phyloP scores from a whole-genome alignment of 2,797 vertebrate species.

The Melanotaenia pygmaea region DNA sequence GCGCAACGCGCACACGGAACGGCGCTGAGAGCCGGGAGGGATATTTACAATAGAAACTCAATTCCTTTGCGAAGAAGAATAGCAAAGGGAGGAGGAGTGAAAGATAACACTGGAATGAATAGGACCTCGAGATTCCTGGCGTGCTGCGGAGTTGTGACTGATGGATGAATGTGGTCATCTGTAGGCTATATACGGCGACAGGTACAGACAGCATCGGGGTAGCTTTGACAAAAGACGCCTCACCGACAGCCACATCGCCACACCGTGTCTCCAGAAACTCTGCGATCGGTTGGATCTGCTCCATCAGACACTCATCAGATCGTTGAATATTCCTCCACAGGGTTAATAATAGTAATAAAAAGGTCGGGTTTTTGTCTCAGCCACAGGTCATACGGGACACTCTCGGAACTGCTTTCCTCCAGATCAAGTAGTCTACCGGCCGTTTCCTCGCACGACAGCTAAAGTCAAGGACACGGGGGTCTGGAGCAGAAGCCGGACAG shows the following conservation, averaged over 20 bases:
- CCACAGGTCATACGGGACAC: slow-evolving; percentile 78
- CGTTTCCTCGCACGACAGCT: slow-evolving; percentile 48
- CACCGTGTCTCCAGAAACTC: slow-evolving; percentile 13
- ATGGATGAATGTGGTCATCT: slow-evolving; percentile 77
- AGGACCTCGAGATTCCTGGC: slow-evolving; percentile 71
- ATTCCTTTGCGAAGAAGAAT: slow-evolving; percentile 54
- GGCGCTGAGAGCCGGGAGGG: slow-evolving; percentile 62
- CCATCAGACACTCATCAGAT: slow-evolving; percentile 4
- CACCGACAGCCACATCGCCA: slow-evolving; percentile 42
- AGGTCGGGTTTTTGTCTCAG: slow-evolving; percentile 28
- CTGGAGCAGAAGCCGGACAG: slow-evolving; percentile 60
- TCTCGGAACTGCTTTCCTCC: slow-evolving; percentile 30
- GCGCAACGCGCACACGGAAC: slow-evolving; percentile 61
- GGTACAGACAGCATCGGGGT: slow-evolving; percentile 64
- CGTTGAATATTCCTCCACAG: slow-evolving; percentile 14
- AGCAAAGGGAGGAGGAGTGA: slow-evolving; percentile 62
- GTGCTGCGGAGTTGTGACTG: slow-evolving; percentile 76
- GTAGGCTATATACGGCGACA: slow-evolving; percentile 73
- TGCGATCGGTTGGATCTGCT: slow-evolving; percentile 11
- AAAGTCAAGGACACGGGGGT: slow-evolving; percentile 74
- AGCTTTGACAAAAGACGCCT: slow-evolving; percentile 64
- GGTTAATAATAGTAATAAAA: slow-evolving; percentile 3
- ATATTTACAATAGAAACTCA: slow-evolving; percentile 74
- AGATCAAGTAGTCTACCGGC: slow-evolving; percentile 16
- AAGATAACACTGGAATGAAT: slow-evolving; percentile 76